Percentiles rank a stretch among this genome's conserved stretches.
Evolutionary conservation across 2,888 invertebrate species (phyloP).

Genomic region (Pachliopta kotzebuea): DNA sequence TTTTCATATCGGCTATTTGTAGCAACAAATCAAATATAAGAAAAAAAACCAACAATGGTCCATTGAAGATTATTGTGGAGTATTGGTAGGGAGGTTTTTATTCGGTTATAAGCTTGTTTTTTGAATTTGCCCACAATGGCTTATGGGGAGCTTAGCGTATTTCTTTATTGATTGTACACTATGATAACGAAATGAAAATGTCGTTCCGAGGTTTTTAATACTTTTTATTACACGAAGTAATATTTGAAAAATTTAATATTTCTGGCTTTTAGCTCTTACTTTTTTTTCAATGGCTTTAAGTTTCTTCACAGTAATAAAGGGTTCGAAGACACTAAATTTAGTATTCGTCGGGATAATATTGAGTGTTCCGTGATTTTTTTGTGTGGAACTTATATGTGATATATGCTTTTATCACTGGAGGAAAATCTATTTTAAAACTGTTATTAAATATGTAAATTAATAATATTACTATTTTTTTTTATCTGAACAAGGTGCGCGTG

Average conservation of each 20-base stretch:
- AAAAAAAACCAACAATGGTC: slow-evolving; percentile 62
- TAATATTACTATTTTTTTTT: neutral
- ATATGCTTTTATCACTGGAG: neutral
- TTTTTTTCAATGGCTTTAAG: no score
- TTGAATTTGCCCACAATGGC: slow-evolving; percentile 56
- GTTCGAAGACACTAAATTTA: no score
- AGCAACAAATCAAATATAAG: slow-evolving; percentile 75
- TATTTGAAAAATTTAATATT: neutral
- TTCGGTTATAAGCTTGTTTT: slow-evolving; percentile 60
- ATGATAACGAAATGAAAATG: slow-evolving; percentile 10
- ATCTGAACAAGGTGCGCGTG: slow-evolving; percentile 44
- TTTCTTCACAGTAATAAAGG: no score
- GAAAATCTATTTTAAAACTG: neutral
- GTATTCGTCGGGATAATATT: no score
- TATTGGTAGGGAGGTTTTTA: slow-evolving; percentile 55
- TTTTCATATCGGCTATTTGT: slow-evolving; percentile 76
- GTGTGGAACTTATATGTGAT: neutral
- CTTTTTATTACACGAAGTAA: neutral
- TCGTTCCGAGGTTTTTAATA: neutral
- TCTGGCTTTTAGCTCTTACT: no score
- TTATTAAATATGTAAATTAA: neutral
- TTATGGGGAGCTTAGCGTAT: slow-evolving; percentile 49
- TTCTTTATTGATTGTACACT: slow-evolving; percentile 42
- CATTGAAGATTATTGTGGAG: slow-evolving; percentile 69
- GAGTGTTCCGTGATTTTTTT: no score